These are phyloP conservation scores for Cairina moschata DNA, from an alignment of 2,113 vertebrate species.

Conservation along the genomic window DNA sequence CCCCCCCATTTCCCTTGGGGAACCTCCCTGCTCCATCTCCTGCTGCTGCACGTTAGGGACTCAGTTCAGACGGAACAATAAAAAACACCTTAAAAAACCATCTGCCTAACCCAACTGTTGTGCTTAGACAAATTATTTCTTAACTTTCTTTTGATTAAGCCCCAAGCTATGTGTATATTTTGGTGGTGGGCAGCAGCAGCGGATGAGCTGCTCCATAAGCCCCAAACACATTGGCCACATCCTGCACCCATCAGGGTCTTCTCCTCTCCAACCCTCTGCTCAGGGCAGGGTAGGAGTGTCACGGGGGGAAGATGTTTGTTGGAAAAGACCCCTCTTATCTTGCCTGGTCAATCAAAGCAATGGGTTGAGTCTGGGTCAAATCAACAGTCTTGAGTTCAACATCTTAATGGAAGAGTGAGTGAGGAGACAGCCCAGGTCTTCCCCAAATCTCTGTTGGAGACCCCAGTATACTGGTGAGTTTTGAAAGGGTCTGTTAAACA, in stretches of 20 bases:
- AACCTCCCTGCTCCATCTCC: not conserved
- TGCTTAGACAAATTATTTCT: not conserved
- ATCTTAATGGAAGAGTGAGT: not conserved
- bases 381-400: not conserved
- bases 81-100: not conserved
- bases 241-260: not conserved
- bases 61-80: not conserved
- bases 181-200: not conserved
- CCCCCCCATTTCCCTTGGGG: not conserved
- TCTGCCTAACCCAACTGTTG: not conserved
- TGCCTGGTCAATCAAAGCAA: accelerated
- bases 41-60: not conserved
- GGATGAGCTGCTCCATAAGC: not conserved
- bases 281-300: not conserved
- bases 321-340: not conserved
- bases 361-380: not conserved
- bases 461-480: not conserved
- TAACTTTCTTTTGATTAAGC: not conserved
- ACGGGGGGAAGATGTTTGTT: not conserved
- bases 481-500: not conserved
- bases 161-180: not conserved
- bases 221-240: no score
- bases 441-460: not conserved
- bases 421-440: not conserved
- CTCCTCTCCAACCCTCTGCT: not conserved